phyloP scores from a whole-genome alignment of 2,888 invertebrate species.

The Troglohyphantes excavatus region DNA sequence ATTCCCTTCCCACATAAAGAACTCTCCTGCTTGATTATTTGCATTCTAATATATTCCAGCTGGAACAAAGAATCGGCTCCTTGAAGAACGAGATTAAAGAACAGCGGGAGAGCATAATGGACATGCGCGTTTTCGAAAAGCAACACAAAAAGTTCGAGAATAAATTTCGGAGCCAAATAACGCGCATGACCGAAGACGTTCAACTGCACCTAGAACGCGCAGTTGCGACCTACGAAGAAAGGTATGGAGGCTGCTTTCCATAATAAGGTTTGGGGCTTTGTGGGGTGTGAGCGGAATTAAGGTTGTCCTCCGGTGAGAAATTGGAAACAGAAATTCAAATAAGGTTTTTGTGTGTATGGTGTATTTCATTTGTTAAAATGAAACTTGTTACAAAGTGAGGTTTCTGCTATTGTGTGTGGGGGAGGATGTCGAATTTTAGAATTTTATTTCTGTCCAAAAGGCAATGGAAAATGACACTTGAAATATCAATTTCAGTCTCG shows the following conservation, averaged over 20 bases:
- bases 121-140: constrained; percentile 27
- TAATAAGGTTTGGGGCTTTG: neutral
- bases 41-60: constrained; percentile 43
- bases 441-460: too few species aligned
- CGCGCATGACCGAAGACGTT: constrained; percentile 10
- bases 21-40: constrained; percentile 1
- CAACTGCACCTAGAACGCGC: constrained; percentile 49
- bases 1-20: too few species aligned
- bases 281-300: neutral
- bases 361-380: too few species aligned
- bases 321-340: too few species aligned
- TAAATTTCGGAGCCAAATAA: constrained; percentile 17
- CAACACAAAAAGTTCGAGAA: constrained; percentile 52
- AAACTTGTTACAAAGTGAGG: too few species aligned
- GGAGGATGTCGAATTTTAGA: too few species aligned
- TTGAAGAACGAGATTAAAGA: constrained; percentile 47
- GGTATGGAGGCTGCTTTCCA: constrained; percentile 17
- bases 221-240: constrained; percentile 60
- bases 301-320: too few species aligned
- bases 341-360: too few species aligned
- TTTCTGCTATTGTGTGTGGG: too few species aligned
- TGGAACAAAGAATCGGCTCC: constrained; percentile 46
- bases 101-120: constrained; percentile 48
- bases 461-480: too few species aligned
- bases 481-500: too few species aligned